Conservation (phyloP, 2,113 vertebrate genomes). For the Trematomus loennbergii region DNA sequence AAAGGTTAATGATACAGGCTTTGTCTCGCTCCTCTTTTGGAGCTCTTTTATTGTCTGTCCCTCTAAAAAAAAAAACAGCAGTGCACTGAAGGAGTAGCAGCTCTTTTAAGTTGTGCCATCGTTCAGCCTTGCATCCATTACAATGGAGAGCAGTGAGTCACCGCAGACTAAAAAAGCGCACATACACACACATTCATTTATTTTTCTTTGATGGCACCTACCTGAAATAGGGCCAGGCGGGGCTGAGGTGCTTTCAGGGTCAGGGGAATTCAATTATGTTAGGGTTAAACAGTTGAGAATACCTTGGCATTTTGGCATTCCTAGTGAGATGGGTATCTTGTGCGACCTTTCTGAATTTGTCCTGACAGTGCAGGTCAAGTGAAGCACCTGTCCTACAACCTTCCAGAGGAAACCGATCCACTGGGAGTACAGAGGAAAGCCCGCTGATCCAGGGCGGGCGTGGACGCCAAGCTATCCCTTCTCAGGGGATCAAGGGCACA, state of each 20-base stretch:
- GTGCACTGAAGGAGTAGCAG: conserved; percentile 29
- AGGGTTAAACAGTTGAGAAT: conserved; percentile 48
- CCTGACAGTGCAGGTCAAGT: conserved; percentile 59
- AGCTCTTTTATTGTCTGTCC: conserved; percentile 52
- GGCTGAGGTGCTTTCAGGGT: conserved; percentile 44
- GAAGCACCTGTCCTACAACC: conserved; percentile 73
- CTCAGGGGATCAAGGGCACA: conserved; percentile 69
- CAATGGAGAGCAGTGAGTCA: conserved; percentile 67
- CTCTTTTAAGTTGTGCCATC: conserved; percentile 61
- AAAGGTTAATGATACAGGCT: conserved; percentile 50
- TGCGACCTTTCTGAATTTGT: conserved; percentile 58
- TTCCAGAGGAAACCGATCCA: conserved; percentile 70
- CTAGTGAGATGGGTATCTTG: conserved; percentile 38
- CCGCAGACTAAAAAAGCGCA: conserved; percentile 33
- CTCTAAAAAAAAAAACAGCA: conserved; percentile 59
- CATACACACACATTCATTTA: conserved; percentile 1
- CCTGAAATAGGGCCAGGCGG: conserved; percentile 47
- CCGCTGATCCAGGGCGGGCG: conserved; percentile 58
- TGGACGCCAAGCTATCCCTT: conserved; percentile 55
- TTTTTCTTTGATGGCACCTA: conserved; percentile 49
- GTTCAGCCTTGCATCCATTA: conserved; percentile 51
- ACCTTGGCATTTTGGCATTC: conserved; percentile 47
- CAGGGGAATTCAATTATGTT: conserved; percentile 62
- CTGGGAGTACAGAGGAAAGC: conserved; percentile 59
- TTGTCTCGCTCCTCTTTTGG: conserved; percentile 39